phyloP scores from a whole-genome alignment of 2,888 invertebrate genomes.

The Dryomyza anilis region DNA sequence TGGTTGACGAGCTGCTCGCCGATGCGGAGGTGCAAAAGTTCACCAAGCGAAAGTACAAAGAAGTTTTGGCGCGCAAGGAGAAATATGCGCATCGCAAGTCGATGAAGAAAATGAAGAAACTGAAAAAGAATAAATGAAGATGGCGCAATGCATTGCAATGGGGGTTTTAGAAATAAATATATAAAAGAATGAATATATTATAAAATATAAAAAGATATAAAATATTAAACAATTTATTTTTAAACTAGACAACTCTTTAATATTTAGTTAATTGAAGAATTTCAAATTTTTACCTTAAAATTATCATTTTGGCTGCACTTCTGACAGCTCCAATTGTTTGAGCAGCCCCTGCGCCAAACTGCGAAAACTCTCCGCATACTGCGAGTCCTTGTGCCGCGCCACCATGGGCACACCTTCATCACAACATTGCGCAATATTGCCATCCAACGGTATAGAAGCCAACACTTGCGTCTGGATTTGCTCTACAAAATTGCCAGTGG shows the following conservation, averaged over 20 bases:
- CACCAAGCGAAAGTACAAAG: constrained; percentile 79
- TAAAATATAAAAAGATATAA: background rate
- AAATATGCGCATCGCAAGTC: constrained; percentile 75
- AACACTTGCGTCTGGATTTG: constrained; percentile 72
- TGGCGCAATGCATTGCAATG: too few species aligned
- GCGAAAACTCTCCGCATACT: constrained; percentile 48
- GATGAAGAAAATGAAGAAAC: constrained; percentile 74
- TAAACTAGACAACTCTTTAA: background rate
- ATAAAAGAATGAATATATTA: background rate
- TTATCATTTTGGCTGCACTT: background rate
- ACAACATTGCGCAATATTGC: constrained; percentile 54
- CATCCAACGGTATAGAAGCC: constrained; percentile 64
- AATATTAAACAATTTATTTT: background rate
- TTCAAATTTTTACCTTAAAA: background rate
- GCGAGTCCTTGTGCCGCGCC: constrained; percentile 49
- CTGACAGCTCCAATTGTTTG: constrained; percentile 27
- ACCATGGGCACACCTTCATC: constrained; percentile 56
- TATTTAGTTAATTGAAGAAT: background rate
- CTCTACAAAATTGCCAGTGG: constrained; percentile 67
- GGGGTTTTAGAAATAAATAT: background rate
- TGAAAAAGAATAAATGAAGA: constrained; percentile 53
- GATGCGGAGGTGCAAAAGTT: constrained; percentile 85
- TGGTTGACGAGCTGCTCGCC: constrained; percentile 91
- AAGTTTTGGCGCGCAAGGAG: constrained; percentile 71
- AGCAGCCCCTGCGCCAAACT: constrained; percentile 39